These are phyloP conservation scores for Beaufortia kweichowensis DNA, from an alignment of 2,113 vertebrate species.

Conservation along the genomic window DNA sequence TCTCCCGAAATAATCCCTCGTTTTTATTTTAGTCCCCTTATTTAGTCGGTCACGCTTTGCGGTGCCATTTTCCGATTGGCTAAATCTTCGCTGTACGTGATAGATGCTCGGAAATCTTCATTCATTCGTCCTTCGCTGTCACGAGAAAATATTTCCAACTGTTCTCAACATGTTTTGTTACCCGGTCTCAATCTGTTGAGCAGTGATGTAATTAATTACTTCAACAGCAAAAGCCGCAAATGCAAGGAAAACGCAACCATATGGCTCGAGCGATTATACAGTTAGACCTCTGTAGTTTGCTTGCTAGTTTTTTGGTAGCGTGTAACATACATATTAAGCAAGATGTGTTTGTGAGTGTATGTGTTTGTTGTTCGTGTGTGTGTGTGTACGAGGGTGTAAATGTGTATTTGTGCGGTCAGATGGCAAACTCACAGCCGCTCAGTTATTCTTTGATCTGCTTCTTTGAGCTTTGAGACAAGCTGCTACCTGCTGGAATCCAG, in stretches of 20 bases:
- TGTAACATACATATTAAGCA: background rate
- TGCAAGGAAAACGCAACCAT: conserved; percentile 72
- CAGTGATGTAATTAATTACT: conserved; percentile 79
- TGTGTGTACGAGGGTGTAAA: background rate
- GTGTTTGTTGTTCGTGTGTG: no score
- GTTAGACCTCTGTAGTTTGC: conserved; percentile 39
- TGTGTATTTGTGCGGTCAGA: conserved; percentile 10
- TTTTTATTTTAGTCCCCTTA: background rate
- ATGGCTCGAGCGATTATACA: conserved; percentile 67
- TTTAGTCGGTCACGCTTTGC: background rate
- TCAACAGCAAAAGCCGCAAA: conserved; percentile 69
- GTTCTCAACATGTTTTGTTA: conserved; percentile 58
- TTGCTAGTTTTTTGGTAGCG: background rate
- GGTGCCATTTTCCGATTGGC: background rate
- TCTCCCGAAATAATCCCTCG: conserved; percentile 8
- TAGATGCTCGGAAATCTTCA: background rate
- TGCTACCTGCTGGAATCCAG: conserved; percentile 24
- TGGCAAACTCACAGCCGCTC: conserved; percentile 2
- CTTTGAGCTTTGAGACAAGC: conserved; percentile 12
- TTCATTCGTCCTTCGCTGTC: background rate
- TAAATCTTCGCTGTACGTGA: conserved; percentile 10
- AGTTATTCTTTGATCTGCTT: conserved; percentile 39
- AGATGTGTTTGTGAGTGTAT: no score
- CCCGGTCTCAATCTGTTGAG: conserved; percentile 66
- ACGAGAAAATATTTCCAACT: conserved; percentile 64